Evolutionary conservation across 1,140 invertebrate species (phyloP), one percentile per base, ranked within the genome.

Genomic region (Bombus picipes): DNA sequence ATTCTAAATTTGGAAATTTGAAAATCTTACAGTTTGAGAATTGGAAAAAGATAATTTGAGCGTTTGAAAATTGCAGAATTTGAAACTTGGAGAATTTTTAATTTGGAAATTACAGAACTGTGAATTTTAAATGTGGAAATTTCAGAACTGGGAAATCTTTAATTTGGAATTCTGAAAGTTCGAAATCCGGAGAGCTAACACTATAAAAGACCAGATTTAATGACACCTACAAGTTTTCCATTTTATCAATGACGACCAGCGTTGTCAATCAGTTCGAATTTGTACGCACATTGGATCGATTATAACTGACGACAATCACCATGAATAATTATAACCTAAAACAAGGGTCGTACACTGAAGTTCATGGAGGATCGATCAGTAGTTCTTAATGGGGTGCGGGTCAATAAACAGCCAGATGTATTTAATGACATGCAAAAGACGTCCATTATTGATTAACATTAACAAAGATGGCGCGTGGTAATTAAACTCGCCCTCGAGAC

Each of bases 391-490:
- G 75, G 82, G 28, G 8, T 41, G 32, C 28, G 10, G 66, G 76
- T 84, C 75, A 79, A n/a, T 71, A 59, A 79, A 71, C 47, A 59
- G 25, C 25, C 10, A 53, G n/a, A 12, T 15, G 15, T 39, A 12
- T 22, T 43, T 79, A 84, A 78, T 62, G n/a, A 25, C 47, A 70
- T 5, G n/a, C 4, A 1, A 22, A 39, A 32, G 41, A 53, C 43
- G 37, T 6, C 12, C 12, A 28, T 18, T 41, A 74, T 88, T 68
- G 78, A 88, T 88, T 53, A 41, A 15, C 41, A 57, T 25, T 62
- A 41, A 66, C 32, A 81, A 86, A 89, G 70, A 43, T 37, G 70
- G 68, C 6, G 66, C 57, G n/a, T 74, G 34, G 34, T 88, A 86
- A 88, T 74, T 59, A 68, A 76, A 62, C 68, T 59, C 39, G 65